Percentiles rank a stretch among this genome's conserved stretches.
Conservation (phyloP, 2,888 invertebrate genomes). For the Orgyia antiqua region DNA sequence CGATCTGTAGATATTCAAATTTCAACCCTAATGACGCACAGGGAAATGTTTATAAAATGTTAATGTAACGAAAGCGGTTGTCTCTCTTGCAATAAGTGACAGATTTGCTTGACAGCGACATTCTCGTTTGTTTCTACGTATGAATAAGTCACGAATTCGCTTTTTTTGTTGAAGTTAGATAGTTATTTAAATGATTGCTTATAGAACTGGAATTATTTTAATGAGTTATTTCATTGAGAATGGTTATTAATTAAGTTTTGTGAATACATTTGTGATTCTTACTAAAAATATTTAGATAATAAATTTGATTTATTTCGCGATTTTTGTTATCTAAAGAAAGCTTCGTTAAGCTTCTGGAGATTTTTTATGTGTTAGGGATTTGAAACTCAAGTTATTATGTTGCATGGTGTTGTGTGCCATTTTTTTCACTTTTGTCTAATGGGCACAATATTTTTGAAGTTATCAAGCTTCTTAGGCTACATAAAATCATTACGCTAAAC, state of each 20-base stretch:
- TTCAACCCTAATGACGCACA: conserved; percentile 72
- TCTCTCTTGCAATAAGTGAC: conserved; percentile 67
- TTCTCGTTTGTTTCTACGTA: conserved; percentile 63
- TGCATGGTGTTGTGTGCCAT: no score
- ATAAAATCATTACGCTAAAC: no score
- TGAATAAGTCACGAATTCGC: conserved; percentile 73
- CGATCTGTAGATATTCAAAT: conserved; percentile 77
- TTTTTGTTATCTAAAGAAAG: conserved; percentile 2
- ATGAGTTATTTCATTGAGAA: conserved; percentile 22
- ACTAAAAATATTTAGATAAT: conserved; percentile 1
- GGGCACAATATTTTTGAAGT: no score
- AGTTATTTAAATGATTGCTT: conserved; percentile 29
- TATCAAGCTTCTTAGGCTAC: no score
- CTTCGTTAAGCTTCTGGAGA: no score
- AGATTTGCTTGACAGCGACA: conserved; percentile 73
- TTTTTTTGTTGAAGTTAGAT: conserved; percentile 48
- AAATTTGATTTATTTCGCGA: not conserved
- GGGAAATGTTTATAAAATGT: conserved; percentile 77
- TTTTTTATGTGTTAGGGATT: no score
- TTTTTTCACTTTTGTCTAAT: no score
- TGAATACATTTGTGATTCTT: conserved; percentile 10
- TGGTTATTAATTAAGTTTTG: conserved; percentile 16
- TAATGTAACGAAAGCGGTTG: conserved; percentile 70
- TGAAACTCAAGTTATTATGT: no score
- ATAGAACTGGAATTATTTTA: conserved; percentile 27